Evolutionary conservation across 2,888 invertebrate species (phyloP).

Genomic region (Epirrhoe tristata): DNA sequence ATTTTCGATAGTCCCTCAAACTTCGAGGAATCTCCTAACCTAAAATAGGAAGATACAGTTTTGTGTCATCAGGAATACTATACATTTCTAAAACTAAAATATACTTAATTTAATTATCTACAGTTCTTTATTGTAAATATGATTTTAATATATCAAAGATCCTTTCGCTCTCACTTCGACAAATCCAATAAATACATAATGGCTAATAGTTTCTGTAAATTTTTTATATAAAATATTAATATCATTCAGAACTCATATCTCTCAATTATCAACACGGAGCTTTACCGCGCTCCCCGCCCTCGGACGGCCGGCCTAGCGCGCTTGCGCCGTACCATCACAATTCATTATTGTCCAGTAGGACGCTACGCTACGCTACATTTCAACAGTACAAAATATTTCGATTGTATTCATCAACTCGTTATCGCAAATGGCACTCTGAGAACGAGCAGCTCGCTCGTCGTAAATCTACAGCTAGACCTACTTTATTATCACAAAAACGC

Average conservation of each 20-base stretch:
- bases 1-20: conserved; percentile 21
- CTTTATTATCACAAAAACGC: conserved; percentile 82
- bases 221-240: conserved; percentile 78
- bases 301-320: conserved; percentile 42
- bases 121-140: conserved; percentile 64
- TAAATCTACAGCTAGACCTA: conserved; percentile 74
- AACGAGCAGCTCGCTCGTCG: conserved; percentile 73
- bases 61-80: conserved; percentile 57
- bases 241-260: conserved; percentile 79
- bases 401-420: conserved; percentile 65
- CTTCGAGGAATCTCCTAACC: conserved; percentile 42
- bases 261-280: conserved; percentile 63
- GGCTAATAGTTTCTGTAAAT: conserved; percentile 73
- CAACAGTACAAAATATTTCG: conserved; percentile 62
- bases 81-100: conserved; percentile 52
- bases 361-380: conserved; percentile 61
- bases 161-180: conserved; percentile 59
- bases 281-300: conserved; percentile 45
- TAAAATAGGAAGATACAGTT: conserved; percentile 50
- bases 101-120: conserved; percentile 54
- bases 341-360: conserved; percentile 69
- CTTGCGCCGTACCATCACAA: conserved; percentile 51
- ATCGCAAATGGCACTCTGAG: conserved; percentile 78
- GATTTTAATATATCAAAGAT: conserved; percentile 60
- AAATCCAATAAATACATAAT: conserved; percentile 63